A percentile compares a stretch with the other conserved stretches of the same genome.
phyloP scores from a whole-genome alignment of 64 coral and sea anemone species.

The Hydrozoanthus tunicans region DNA sequence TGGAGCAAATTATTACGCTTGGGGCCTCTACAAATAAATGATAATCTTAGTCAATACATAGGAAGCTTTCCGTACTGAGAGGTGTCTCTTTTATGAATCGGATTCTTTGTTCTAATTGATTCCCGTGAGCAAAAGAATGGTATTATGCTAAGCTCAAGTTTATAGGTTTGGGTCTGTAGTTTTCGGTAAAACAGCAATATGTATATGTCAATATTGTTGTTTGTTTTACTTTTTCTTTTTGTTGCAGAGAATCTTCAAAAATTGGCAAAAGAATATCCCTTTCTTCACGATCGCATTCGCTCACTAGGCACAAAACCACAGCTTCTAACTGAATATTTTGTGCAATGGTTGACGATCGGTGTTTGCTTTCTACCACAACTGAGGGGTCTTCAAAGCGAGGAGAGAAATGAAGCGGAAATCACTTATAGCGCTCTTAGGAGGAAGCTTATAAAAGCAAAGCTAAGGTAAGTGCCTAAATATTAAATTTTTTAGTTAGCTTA shows the following conservation, averaged over 20 bases:
- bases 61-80: too few relatives aligned
- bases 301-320: constrained; percentile 1
- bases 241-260: not conserved
- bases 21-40: too few relatives aligned
- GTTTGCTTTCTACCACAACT: constrained; percentile 4
- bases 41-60: too few relatives aligned
- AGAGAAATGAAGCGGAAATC: not conserved
- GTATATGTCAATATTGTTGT: too few relatives aligned
- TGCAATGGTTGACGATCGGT: not conserved
- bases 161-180: too few relatives aligned
- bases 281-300: constrained; percentile 3
- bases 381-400: not conserved
- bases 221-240: not conserved
- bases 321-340: not conserved
- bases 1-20: too few relatives aligned
- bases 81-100: too few relatives aligned
- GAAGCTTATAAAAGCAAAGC: constrained; percentile 6
- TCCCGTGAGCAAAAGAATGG: too few relatives aligned
- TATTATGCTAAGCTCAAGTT: too few relatives aligned
- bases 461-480: not conserved
- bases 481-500: too few relatives aligned
- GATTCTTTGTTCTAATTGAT: too few relatives aligned
- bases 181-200: too few relatives aligned
- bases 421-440: not conserved
- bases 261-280: not conserved